These are phyloP conservation scores for Smutsia temminckii DNA, from an alignment of 2,797 vertebrate species.

Conservation along the genomic window DNA sequence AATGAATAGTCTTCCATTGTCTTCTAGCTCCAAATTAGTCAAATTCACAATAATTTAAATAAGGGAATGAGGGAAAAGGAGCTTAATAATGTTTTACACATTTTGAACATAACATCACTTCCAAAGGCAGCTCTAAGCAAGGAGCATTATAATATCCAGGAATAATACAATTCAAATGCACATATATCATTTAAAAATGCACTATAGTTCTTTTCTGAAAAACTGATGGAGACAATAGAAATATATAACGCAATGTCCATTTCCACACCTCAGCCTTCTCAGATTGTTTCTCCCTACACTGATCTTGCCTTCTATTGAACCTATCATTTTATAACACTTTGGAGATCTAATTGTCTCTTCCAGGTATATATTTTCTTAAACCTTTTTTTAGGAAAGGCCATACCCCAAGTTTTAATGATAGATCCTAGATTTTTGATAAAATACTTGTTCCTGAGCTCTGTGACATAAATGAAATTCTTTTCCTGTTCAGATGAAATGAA, in stretches of 20 bases:
- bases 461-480: background rate
- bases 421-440: background rate
- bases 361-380: background rate
- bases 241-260: background rate
- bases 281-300: background rate
- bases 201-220: background rate
- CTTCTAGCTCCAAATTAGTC: constrained; percentile 66
- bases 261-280: background rate
- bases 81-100: constrained; percentile 32
- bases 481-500: background rate
- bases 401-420: background rate
- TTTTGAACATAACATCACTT: constrained; percentile 2
- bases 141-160: background rate
- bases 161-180: background rate
- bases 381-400: background rate
- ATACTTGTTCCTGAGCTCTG: background rate
- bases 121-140: background rate
- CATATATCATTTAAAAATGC: background rate
- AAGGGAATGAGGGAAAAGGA: constrained; percentile 4
- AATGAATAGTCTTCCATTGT: constrained; percentile 56
- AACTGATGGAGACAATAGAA: background rate
- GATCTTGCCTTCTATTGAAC: background rate
- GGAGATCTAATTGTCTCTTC: background rate
- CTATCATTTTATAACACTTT: constrained; percentile 26
- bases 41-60: constrained; percentile 58